Conservation (phyloP, 2,888 invertebrate species). For the Sturmia bella region DNA sequence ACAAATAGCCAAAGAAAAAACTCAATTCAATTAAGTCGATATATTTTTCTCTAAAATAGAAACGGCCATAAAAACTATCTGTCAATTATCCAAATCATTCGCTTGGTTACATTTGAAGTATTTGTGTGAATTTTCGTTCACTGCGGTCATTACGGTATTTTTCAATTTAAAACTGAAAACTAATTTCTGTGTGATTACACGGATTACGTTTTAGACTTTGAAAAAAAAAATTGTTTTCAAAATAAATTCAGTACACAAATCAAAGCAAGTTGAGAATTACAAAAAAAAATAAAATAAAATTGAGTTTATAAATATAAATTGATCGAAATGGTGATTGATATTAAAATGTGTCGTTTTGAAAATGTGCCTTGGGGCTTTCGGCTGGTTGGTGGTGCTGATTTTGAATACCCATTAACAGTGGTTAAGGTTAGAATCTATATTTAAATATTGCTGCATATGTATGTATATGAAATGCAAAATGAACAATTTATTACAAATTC, state of each 20-base stretch:
- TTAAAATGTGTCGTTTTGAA: constrained; percentile 85
- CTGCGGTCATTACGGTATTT: constrained; percentile 64
- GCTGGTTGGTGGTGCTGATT: constrained; percentile 88
- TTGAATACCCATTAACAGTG: constrained; percentile 88
- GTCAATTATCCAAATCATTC: constrained; percentile 63
- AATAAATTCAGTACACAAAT: constrained; percentile 14
- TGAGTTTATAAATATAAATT: constrained; percentile 15
- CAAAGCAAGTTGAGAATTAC: neutral
- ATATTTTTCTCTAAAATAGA: constrained; percentile 47
- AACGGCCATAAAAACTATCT: constrained; percentile 58
- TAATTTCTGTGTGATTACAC: constrained; percentile 28
- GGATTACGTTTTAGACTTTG: constrained; percentile 9
- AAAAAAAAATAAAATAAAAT: neutral
- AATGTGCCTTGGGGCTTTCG: constrained; percentile 90
- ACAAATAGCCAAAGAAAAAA: constrained; percentile 6
- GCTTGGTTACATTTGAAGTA: constrained; percentile 60
- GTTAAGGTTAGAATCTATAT: constrained; percentile 84
- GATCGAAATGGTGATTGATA: constrained; percentile 86
- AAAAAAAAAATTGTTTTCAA: constrained; percentile 8
- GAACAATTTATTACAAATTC: constrained; percentile 7
- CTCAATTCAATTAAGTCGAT: constrained; percentile 42
- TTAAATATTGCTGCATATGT: neutral
- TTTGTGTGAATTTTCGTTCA: constrained; percentile 62
- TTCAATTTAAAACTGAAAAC: constrained; percentile 60
- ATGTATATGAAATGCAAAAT: too few species aligned